A percentile compares a stretch with the other conserved stretches of the same genome.
Conservation (phyloP, 2,797 vertebrate genomes). For the Paramormyrops hopkinsi region DNA sequence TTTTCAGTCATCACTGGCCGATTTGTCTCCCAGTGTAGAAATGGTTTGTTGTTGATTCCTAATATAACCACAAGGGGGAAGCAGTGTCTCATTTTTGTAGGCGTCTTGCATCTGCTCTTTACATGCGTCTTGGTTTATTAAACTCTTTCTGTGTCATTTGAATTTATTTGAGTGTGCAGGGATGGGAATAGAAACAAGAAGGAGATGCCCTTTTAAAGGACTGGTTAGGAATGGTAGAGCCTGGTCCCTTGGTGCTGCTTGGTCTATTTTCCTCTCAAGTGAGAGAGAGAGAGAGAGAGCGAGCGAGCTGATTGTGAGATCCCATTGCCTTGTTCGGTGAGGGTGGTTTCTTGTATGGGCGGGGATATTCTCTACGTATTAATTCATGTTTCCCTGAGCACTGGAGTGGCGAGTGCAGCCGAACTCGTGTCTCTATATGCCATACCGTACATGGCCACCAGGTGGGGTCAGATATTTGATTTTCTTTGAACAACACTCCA, state of each 20-base stretch:
- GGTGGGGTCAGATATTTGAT: background rate
- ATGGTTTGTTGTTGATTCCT: background rate
- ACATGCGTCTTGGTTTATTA: background rate
- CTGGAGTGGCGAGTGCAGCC: background rate
- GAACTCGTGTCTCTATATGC: background rate
- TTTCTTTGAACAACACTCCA: background rate
- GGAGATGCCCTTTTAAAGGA: background rate
- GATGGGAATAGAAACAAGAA: background rate
- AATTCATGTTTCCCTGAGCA: background rate
- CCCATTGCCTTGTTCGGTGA: background rate
- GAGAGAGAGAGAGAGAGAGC: background rate
- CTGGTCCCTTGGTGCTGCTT: background rate
- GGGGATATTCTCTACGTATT: background rate
- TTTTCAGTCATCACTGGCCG: background rate
- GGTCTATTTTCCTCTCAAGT: background rate
- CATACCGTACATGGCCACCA: background rate
- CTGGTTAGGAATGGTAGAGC: background rate
- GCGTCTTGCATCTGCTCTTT: background rate
- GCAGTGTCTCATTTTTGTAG: background rate
- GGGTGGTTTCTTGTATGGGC: background rate
- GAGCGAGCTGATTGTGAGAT: background rate
- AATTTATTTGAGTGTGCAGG: background rate
- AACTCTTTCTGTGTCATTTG: background rate
- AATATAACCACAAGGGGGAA: conserved; percentile 14
- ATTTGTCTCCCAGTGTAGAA: background rate